Conservation (phyloP, 2,797 vertebrate species). For the Enteromius trimaculatus region DNA sequence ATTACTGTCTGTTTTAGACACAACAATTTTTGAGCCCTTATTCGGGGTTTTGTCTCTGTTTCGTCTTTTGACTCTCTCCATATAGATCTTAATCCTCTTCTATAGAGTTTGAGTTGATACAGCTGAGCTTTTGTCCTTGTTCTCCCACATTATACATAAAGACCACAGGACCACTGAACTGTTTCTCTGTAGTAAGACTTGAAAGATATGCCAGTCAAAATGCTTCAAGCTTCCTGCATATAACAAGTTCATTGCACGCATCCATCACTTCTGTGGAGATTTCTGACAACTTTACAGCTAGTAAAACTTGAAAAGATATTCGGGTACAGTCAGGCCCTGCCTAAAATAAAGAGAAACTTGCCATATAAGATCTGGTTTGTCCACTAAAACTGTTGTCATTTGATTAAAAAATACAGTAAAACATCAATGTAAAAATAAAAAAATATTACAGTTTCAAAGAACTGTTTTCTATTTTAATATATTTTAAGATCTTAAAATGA, state of each 20-base stretch:
- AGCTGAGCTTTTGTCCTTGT: constrained; percentile 32
- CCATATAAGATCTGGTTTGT: not conserved
- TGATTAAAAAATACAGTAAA: not conserved
- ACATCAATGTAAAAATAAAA: not conserved
- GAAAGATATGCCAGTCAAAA: constrained; percentile 48
- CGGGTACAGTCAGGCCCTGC: not conserved
- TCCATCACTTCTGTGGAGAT: constrained; percentile 43
- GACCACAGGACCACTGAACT: constrained; percentile 23
- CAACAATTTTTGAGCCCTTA: not conserved
- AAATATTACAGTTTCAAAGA: too few species aligned
- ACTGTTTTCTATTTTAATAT: too few species aligned
- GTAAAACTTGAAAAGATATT: constrained; percentile 28
- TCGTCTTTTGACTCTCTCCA: not conserved
- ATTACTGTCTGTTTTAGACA: not conserved
- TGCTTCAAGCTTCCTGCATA: constrained; percentile 25
- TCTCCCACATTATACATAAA: constrained; percentile 36
- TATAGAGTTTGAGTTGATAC: not conserved
- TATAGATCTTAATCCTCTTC: constrained; percentile 40
- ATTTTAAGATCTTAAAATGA: not conserved
- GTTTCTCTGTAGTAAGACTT: constrained; percentile 27
- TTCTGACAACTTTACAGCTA: constrained; percentile 30
- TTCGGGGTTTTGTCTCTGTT: constrained; percentile 1
- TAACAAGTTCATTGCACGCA: constrained; percentile 45
- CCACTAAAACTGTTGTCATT: not conserved
- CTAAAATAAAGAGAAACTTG: not conserved